Evolutionary conservation across 2,113 vertebrate species (phyloP), one percentile per base, ranked within the genome.

Genomic region (Quiscalus mexicanus): DNA sequence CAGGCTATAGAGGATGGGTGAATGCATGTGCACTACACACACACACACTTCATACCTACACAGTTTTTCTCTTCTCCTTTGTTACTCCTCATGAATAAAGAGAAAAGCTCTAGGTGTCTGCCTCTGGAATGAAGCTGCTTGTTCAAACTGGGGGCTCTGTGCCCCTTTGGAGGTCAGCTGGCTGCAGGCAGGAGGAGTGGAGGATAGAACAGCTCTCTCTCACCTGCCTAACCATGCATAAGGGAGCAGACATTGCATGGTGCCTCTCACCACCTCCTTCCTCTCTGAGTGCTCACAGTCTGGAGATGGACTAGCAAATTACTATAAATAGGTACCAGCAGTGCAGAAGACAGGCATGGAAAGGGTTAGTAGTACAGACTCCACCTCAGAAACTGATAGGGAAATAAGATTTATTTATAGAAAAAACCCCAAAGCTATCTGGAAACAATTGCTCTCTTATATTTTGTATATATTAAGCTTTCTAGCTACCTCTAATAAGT

Each of bases 401-500:
- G 68, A 96, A 90, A 83, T 58, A 92, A 87, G 91, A 71, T 25
- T 22, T 63, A 60, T 49, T 62, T 77, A 23, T 30, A 45, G 23
- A 35, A 31, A 55, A 78, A 62, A 39, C 23, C 5, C 25, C 10
- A 64, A 71, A 9, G 14, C 27, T 90, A 33, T 33, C 75, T 83
- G 64, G 41, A 88, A 94, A 75, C 11, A 45, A 89, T 45, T 63
- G 15, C 53, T 87, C 31, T 9, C 77, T 77, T 89, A 35, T 84
- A 86, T 77, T 94, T 96, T 42, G 8, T 68, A 68, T 25, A n/a
- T 89, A 84, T 86, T 74, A 88, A 90, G 96, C 81, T 97, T 91
- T 67, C 76, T 87, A 93, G 91, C 60, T 84, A 83, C 63, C 73
- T 63, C 56, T 59, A 97, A 77, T 96, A 94, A 96, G 93, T 88